Base-by-base conservation (phyloP, 2,797 vertebrate genomes). In the Esox masquinongy region DNA sequence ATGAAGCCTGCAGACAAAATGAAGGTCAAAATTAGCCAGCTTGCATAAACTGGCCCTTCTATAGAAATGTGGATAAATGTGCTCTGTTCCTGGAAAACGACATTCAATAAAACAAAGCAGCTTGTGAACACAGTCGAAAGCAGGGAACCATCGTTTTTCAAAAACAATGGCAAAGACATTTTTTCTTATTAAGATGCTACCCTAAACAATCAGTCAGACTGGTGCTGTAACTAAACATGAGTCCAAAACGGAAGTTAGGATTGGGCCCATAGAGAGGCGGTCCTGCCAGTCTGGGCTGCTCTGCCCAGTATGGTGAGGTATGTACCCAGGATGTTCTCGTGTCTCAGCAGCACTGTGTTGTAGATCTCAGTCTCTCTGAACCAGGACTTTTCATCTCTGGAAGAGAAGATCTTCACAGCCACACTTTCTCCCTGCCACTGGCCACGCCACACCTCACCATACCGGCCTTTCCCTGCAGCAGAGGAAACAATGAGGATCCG, bases 351-450 rank as follows among this genome's bases (percentile, higher is more conserved):
- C 49, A 99, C 98, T 0, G 98, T 99, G 93, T 99, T 99, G 92
- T 99, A 99, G 87, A 99, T 89, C 83, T 99, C 98, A 0, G 98
- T 99, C 91, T 99, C 98, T 88, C 98, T 92, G 93, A 99, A 99
- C 98, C 98, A 99, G 36, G 98, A 99, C 85, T 98, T 99, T 83
- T 99, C 98, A 67, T 99, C 98, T 80, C 98, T 92, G 66, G 98
- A 99, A 69, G 98, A 99, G 89, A 99, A 99, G 87, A 99, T 99
- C 91, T 99, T 99, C 56, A 99, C 98, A 0, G 98, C 98, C 0
- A 99, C 95, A 0, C 94, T 99, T 91, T 99, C 98, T 34, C 98
- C 98, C 90, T 99, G 98, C 98, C 97, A 99, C 80, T 97, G 97
- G 56, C 98, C 97, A 76, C 97, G 93, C 98, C 98, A 99, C 39